These are phyloP conservation scores for Selenia dentaria DNA, from an alignment of 2,888 invertebrate species.

Conservation along the genomic window DNA sequence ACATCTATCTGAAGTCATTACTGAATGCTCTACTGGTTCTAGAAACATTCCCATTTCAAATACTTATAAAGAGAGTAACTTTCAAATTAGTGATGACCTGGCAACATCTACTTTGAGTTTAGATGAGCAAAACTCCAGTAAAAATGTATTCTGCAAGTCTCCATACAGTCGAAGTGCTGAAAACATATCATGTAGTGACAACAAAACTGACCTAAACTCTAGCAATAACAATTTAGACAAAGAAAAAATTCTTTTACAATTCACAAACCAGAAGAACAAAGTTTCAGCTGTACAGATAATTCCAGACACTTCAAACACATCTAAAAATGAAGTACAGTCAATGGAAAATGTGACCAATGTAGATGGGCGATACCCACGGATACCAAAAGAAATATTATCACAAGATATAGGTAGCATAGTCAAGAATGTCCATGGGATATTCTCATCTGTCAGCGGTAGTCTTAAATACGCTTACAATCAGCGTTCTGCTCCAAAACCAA, in stretches of 20 bases:
- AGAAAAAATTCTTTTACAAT: constrained; percentile 64
- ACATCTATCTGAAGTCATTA: constrained; percentile 29
- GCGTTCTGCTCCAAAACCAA: constrained; percentile 53
- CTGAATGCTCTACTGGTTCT: constrained; percentile 18
- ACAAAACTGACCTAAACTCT: constrained; percentile 29
- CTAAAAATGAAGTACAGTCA: constrained; percentile 39
- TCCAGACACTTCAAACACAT: constrained; percentile 25
- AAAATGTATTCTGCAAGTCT: constrained; percentile 45
- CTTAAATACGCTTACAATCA: constrained; percentile 74
- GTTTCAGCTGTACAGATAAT: constrained; percentile 62
- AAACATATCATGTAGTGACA: constrained; percentile 52
- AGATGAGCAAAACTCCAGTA: constrained; percentile 45
- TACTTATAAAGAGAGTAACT: constrained; percentile 8
- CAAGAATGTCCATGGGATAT: constrained; percentile 79
- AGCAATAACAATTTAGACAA: constrained; percentile 55
- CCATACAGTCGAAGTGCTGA: constrained; percentile 67
- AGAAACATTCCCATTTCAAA: constrained; percentile 11
- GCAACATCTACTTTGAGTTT: constrained; percentile 65
- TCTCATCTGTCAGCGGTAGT: constrained; percentile 75
- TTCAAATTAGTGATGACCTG: constrained; percentile 39
- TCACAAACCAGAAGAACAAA: constrained; percentile 61
- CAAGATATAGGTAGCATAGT: constrained; percentile 76
- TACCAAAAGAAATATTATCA: constrained; percentile 69
- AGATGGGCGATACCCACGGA: constrained; percentile 54
- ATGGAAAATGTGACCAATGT: constrained; percentile 42